Evolutionary conservation across 2,888 invertebrate genomes (phyloP).

Genomic region (Carcina quercana): DNA sequence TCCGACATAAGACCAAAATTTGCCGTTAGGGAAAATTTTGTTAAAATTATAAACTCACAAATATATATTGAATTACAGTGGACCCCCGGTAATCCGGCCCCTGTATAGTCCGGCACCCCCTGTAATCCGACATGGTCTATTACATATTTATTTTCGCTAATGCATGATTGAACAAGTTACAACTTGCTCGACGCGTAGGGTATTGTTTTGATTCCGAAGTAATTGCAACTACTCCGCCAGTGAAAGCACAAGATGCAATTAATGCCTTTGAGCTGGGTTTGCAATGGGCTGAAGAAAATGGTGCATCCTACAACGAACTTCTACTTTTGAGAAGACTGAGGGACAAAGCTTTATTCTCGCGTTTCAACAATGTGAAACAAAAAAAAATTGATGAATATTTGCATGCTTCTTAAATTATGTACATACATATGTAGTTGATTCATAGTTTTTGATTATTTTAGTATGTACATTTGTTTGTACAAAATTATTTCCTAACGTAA

Average conservation of each 20-base stretch:
- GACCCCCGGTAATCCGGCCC: neutral
- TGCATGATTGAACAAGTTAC: no score
- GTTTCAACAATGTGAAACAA: conserved; percentile 16
- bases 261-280: conserved; percentile 28
- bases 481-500: no score
- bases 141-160: no score
- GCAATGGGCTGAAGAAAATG: conserved; percentile 24
- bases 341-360: no score
- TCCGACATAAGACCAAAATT: no score
- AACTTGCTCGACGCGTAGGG: no score
- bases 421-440: no score
- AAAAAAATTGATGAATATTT: conserved; percentile 19
- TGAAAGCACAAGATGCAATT: conserved; percentile 18
- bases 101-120: neutral
- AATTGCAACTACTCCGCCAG: conserved; percentile 22
- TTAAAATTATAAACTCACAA: no score
- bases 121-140: neutral
- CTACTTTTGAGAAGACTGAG: conserved; percentile 21
- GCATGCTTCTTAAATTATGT: conserved; percentile 10
- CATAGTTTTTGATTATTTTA: no score
- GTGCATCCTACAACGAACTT: conserved; percentile 22
- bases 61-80: neutral
- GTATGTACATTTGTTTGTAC: no score
- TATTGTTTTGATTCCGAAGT: conserved; percentile 21
- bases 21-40: no score